Evolutionary conservation across 2,113 vertebrate genomes (phyloP), one percentile per base, ranked within the genome.

Genomic region (Oostethus manadensis): DNA sequence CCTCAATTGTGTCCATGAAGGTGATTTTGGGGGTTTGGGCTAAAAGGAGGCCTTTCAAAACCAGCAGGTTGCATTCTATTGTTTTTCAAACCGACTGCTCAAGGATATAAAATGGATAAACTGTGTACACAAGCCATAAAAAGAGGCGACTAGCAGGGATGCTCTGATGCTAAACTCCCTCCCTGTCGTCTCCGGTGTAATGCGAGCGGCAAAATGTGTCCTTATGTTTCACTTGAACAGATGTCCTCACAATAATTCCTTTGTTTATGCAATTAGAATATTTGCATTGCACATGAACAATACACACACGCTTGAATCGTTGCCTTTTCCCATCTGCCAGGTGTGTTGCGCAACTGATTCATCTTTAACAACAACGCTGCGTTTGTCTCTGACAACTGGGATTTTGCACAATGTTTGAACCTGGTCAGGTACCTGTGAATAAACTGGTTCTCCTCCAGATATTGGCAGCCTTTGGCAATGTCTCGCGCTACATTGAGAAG

Each of bases 381-480:
- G 29, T 58, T 38, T 51, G 17, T 64, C 26, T 48, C 16, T 61
- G 47, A 56, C 6, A 26, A 48, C 20, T 61, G 10, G n/a, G 17
- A 1, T 29, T 17, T 38, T 45, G 38, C 20, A 49, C 17, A 47
- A 51, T 42, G 6, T 33, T 26, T 23, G 4, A 15, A 7, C 64
- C 48, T 62, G 62, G 8, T 13, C 2, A 23, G 0, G 40, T 68
- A 98, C 97, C 96, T 93, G 89, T 98, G 96, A 71, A 99, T 99
- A 81, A 99, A 99, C 74, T 98, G 97, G 79, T 98, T 99, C 77
- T 99, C 97, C 81, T 99, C 97, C 66, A 99, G 83, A 68, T 99
- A 99, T 83, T 97, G 94, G 82, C 95, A 98, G 71, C 97, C 97
- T 60, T 92, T 93, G 13, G 96, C 94, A 2, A 99, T 99, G 84